A percentile compares a stretch with the other conserved stretches of the same genome.
These are phyloP conservation scores for Cerastis rubricosa DNA, from an alignment of 2,888 invertebrate species.

Conservation along the genomic window DNA sequence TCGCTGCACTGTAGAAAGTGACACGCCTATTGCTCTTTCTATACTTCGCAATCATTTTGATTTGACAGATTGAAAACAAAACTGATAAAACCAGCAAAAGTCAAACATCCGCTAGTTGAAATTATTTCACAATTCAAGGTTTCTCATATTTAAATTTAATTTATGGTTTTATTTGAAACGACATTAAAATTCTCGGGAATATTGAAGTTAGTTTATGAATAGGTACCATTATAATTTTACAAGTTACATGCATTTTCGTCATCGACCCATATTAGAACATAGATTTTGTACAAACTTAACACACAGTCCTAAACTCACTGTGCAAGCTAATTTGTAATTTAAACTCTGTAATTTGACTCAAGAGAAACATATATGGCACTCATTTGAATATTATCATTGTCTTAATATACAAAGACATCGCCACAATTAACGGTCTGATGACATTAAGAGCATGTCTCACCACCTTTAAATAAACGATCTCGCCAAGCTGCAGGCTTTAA, in stretches of 20 bases:
- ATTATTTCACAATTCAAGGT: background rate
- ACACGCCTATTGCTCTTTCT: background rate
- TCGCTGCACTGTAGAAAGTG: background rate
- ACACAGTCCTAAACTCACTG: background rate
- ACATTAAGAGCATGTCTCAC: slow-evolving; percentile 36
- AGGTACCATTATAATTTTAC: background rate
- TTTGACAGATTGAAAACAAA: background rate
- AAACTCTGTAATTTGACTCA: slow-evolving; percentile 42
- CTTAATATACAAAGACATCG: slow-evolving; percentile 51
- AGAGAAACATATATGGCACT: slow-evolving; percentile 43
- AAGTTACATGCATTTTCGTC: background rate
- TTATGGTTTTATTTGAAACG: background rate
- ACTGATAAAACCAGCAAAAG: background rate
- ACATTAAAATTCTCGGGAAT: no score
- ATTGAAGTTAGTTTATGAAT: no score
- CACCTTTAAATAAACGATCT: slow-evolving; percentile 33
- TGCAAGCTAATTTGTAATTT: slow-evolving; percentile 42
- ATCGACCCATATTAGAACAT: background rate
- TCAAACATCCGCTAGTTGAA: background rate
- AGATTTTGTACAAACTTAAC: slow-evolving; percentile 11
- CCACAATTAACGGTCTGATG: slow-evolving; percentile 33
- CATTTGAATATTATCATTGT: slow-evolving; percentile 58
- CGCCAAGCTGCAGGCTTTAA: slow-evolving; percentile 38
- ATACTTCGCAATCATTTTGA: background rate
- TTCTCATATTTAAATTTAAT: no score